Conservation (phyloP, 2,888 invertebrate genomes). For the Chymomyza caudatula region DNA sequence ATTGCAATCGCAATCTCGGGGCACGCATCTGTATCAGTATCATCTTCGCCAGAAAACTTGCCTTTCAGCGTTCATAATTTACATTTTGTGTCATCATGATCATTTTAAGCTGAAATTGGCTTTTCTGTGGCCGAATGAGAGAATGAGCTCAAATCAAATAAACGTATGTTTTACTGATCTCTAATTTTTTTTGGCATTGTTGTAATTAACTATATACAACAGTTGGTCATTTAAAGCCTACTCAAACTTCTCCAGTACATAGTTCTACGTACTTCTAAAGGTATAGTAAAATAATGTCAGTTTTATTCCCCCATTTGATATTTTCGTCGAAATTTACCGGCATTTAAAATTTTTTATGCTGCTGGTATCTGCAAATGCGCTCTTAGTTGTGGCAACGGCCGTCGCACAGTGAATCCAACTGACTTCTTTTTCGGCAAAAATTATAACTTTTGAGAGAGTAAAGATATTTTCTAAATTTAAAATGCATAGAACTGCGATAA, state of each 20-base stretch:
- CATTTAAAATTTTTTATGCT: slow-evolving; percentile 65
- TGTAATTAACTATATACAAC: too few species aligned
- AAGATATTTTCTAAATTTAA: too few species aligned
- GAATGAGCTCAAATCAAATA: background rate
- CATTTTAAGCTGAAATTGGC: background rate
- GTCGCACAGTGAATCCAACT: too few species aligned
- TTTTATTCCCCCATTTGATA: background rate
- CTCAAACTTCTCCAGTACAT: too few species aligned
- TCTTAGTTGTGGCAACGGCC: slow-evolving; percentile 46
- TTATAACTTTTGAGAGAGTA: too few species aligned
- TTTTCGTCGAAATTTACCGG: slow-evolving; percentile 43
- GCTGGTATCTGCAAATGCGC: slow-evolving; percentile 60
- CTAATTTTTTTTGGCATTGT: too few species aligned
- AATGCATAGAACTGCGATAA: too few species aligned
- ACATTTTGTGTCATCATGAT: slow-evolving; percentile 55
- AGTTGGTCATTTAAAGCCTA: too few species aligned
- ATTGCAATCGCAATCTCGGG: slow-evolving; percentile 36
- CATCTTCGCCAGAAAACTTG: slow-evolving; percentile 65
- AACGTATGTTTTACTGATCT: too few species aligned
- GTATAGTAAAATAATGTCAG: background rate
- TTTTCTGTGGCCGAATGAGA: background rate
- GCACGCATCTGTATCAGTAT: slow-evolving; percentile 47
- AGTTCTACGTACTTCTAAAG: slow-evolving; percentile 1
- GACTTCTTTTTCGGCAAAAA: too few species aligned
- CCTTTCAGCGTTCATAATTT: slow-evolving; percentile 62